phyloP scores from a whole-genome alignment of 2,113 vertebrate species.

The Elachura formosa region DNA sequence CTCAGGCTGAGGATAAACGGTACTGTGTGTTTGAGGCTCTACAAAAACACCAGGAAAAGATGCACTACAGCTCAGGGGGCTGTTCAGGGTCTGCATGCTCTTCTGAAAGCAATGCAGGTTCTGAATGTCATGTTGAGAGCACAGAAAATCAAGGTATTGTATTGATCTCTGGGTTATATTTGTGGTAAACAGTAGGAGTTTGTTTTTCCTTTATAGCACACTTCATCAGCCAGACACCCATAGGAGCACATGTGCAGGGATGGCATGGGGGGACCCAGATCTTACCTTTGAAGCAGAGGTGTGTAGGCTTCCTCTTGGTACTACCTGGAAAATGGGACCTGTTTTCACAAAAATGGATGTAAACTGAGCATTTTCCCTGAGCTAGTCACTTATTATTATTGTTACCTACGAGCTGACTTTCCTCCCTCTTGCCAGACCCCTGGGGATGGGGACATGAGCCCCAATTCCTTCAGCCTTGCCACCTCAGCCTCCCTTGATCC shows the following conservation, averaged over 20 bases:
- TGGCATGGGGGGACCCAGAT: background rate
- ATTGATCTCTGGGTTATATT: background rate
- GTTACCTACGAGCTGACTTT: background rate
- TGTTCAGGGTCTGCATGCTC: background rate
- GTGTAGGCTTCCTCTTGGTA: background rate
- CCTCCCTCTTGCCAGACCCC: fast-evolving
- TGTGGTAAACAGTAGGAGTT: background rate
- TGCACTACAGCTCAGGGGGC: fast-evolving
- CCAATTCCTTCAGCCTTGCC: background rate
- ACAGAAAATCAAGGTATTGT: background rate
- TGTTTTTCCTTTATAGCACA: background rate
- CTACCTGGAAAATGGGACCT: background rate
- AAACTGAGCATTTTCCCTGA: background rate
- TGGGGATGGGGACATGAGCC: background rate
- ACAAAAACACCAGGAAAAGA: background rate
- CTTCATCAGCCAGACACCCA: background rate
- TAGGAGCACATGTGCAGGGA: background rate
- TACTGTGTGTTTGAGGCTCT: background rate
- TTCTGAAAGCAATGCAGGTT: background rate
- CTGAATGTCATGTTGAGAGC: background rate
- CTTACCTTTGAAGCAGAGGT: background rate
- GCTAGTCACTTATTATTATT: background rate
- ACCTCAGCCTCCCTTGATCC: fast-evolving
- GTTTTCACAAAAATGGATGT: background rate
- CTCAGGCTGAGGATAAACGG: background rate